Conservation (phyloP, 2,888 invertebrate genomes). For the Tetragonula carbonaria region DNA sequence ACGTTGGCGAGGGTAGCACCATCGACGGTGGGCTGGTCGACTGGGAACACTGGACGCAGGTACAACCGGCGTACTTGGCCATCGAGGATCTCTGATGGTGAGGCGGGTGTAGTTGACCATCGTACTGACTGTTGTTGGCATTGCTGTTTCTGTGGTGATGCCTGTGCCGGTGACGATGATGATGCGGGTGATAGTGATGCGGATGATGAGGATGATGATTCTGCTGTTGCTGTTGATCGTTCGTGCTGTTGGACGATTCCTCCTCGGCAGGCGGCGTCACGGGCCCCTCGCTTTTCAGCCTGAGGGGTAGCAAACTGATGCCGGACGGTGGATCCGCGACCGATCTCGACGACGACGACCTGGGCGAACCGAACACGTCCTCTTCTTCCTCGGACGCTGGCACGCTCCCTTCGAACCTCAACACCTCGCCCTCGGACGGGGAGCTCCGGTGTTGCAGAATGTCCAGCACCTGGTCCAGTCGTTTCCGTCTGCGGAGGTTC, state of each 20-base stretch:
- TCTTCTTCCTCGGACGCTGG: constrained; percentile 79
- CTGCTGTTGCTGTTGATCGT: constrained; percentile 47
- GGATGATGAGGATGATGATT: constrained; percentile 71
- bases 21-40: constrained; percentile 80
- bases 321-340: constrained; percentile 85
- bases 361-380: constrained; percentile 81
- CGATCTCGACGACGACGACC: constrained; percentile 79
- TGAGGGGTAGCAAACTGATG: constrained; percentile 81
- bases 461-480: constrained; percentile 92
- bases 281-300: constrained; percentile 71
- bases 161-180: constrained; percentile 70
- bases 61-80: constrained; percentile 79
- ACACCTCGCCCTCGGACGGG: constrained; percentile 83
- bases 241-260: constrained; percentile 51
- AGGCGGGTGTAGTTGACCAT: constrained; percentile 65
- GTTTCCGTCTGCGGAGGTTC: constrained; percentile 89
- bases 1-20: constrained; percentile 85
- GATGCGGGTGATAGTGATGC: constrained; percentile 68
- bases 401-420: constrained; percentile 84
- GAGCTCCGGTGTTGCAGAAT: constrained; percentile 86
- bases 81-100: constrained; percentile 70
- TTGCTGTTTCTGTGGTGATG: constrained; percentile 64
- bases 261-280: constrained; percentile 61
- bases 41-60: constrained; percentile 75
- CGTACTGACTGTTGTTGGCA: constrained; percentile 55